Percentiles rank a stretch among this genome's conserved stretches.
Conservation (phyloP, 2,888 invertebrate species). For the Sussaba pulchella region DNA sequence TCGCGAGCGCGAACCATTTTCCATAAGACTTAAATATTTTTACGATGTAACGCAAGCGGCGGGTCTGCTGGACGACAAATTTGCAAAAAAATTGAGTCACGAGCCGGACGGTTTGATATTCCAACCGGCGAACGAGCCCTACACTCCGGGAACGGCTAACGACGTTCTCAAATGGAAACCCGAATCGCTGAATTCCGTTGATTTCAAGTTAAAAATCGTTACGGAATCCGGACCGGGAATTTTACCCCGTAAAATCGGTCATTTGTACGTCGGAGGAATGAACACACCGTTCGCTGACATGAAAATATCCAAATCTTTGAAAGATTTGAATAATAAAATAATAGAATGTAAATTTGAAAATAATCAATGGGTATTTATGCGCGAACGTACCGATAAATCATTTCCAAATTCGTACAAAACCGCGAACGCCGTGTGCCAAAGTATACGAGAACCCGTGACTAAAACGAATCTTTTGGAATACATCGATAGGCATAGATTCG, state of each 20-base stretch:
- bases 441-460: constrained; percentile 94
- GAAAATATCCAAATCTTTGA: constrained; percentile 91
- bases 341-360: constrained; percentile 96
- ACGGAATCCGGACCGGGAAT: constrained; percentile 90
- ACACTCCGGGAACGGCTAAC: constrained; percentile 92
- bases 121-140: constrained; percentile 95
- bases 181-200: constrained; percentile 96
- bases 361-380: constrained; percentile 96
- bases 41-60: constrained; percentile 92
- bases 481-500: constrained; percentile 88
- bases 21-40: constrained; percentile 95
- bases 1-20: constrained; percentile 93
- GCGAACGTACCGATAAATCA: constrained; percentile 98
- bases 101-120: constrained; percentile 99
- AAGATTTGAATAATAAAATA: constrained; percentile 95
- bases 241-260: constrained; percentile 89
- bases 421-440: constrained; percentile 93
- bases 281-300: constrained; percentile 90
- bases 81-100: constrained; percentile 93
- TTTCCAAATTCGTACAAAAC: constrained; percentile 96
- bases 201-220: constrained; percentile 95
- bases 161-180: constrained; percentile 99
- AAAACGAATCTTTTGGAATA: constrained; percentile 91
- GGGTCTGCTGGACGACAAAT: constrained; percentile 92
- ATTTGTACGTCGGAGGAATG: constrained; percentile 91